phyloP scores from a whole-genome alignment of 2,113 vertebrate species.

The Coturnix japonica region DNA sequence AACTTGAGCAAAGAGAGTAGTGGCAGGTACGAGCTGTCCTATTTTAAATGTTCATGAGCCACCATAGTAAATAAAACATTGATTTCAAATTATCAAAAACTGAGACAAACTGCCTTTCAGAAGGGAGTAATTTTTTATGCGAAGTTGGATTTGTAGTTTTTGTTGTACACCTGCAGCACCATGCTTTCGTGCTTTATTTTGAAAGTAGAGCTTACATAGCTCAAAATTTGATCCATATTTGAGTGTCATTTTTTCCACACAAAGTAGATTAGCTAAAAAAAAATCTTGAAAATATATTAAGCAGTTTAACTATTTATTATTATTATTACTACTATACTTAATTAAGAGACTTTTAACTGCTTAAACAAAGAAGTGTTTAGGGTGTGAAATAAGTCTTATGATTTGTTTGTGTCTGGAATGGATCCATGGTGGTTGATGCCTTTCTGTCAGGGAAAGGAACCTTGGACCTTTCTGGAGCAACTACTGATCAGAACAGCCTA shows the following conservation, averaged over 20 bases:
- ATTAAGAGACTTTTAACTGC: not conserved
- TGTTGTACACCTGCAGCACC: not conserved
- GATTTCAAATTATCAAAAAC: constrained; percentile 13
- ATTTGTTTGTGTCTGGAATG: not conserved
- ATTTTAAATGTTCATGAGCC: not conserved
- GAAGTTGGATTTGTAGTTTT: not conserved
- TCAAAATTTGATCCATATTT: not conserved
- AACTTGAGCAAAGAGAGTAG: not conserved
- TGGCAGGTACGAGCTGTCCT: not conserved
- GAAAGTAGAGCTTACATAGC: not conserved
- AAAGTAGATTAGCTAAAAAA: not conserved
- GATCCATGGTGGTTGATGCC: not conserved
- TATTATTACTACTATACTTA: not conserved
- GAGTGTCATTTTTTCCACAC: not conserved
- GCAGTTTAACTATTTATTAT: not conserved
- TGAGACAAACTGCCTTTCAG: not conserved
- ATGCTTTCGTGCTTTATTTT: not conserved
- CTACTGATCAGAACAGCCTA: not conserved
- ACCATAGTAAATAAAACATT: not conserved
- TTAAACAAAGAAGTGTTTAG: not conserved
- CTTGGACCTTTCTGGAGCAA: not conserved
- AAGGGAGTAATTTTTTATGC: not conserved
- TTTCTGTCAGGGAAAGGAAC: not conserved
- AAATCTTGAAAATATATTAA: not conserved
- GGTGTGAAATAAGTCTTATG: not conserved